Evolutionary conservation across 2,888 invertebrate species (phyloP).

Genomic region (Tetropium fuscum): DNA sequence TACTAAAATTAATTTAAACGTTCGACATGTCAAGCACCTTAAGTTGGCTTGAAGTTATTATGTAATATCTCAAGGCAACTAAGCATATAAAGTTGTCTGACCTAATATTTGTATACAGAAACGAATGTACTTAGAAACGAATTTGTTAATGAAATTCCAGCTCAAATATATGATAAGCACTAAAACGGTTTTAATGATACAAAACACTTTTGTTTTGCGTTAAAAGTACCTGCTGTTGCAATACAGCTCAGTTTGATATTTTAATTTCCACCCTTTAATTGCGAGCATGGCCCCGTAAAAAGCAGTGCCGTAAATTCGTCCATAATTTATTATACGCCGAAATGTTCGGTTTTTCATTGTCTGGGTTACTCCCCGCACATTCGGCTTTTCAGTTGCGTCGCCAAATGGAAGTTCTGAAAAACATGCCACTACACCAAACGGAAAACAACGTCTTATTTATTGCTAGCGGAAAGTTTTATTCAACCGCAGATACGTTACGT

Average conservation of each 20-base stretch:
- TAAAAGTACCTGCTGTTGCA: background rate
- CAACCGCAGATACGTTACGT: constrained; percentile 27
- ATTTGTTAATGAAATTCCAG: too few relatives aligned
- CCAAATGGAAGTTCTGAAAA: constrained; percentile 31
- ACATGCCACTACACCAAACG: constrained; percentile 35
- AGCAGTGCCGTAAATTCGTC: constrained; percentile 30
- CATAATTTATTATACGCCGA: constrained; percentile 28
- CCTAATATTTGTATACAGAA: too few relatives aligned
- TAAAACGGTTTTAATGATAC: background rate
- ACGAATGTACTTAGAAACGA: too few relatives aligned
- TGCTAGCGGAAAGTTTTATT: constrained; percentile 28
- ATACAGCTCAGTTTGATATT: background rate
- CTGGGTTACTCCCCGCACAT: constrained; percentile 33
- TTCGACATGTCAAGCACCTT: too few relatives aligned
- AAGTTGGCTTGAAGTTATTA: too few relatives aligned
- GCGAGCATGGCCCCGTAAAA: constrained; percentile 3
- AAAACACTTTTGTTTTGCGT: background rate
- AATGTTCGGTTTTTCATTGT: constrained; percentile 31
- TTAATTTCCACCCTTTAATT: constrained; percentile 19
- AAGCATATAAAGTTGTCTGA: too few relatives aligned
- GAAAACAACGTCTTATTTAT: constrained; percentile 43
- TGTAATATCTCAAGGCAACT: too few relatives aligned
- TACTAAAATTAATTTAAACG: too few relatives aligned
- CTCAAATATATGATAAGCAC: background rate
- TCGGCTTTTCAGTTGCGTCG: constrained; percentile 27